Evolutionary conservation across 1,140 invertebrate genomes (phyloP).

Genomic region (Alviniconcha marisindica): DNA sequence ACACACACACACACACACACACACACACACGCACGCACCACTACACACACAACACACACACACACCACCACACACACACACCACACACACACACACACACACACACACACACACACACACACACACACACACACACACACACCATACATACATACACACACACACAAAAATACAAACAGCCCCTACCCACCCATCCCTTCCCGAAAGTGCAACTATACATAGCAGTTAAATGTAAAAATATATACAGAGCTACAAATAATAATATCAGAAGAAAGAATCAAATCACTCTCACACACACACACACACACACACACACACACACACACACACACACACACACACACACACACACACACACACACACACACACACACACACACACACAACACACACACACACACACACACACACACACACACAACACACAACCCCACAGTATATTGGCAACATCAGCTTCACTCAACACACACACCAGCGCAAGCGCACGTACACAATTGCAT

Average conservation of each 20-base stretch:
- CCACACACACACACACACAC: too few relatives aligned
- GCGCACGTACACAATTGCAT: too few relatives aligned
- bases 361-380: conserved; percentile 8
- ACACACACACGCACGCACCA: too few relatives aligned
- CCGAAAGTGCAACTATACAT: too few relatives aligned
- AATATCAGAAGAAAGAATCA: too few relatives aligned
- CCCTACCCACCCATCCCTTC: not conserved
- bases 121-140: not conserved
- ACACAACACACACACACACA: conserved; percentile 11
- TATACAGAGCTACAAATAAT: too few relatives aligned
- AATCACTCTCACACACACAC: not conserved
- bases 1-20: too few relatives aligned
- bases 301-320: not conserved
- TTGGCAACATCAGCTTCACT: too few relatives aligned
- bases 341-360: not conserved
- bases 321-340: not conserved
- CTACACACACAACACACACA: too few relatives aligned
- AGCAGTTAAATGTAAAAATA: too few relatives aligned
- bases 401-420: conserved; percentile 10
- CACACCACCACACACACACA: too few relatives aligned
- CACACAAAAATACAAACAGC: not conserved
- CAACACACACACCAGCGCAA: too few relatives aligned
- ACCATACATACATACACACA: not conserved
- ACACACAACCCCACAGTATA: not conserved
- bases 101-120: not conserved